A percentile compares a stretch with the other conserved stretches of the same genome.
phyloP scores from a whole-genome alignment of 2,797 vertebrate species.

The Clangula hyemalis region DNA sequence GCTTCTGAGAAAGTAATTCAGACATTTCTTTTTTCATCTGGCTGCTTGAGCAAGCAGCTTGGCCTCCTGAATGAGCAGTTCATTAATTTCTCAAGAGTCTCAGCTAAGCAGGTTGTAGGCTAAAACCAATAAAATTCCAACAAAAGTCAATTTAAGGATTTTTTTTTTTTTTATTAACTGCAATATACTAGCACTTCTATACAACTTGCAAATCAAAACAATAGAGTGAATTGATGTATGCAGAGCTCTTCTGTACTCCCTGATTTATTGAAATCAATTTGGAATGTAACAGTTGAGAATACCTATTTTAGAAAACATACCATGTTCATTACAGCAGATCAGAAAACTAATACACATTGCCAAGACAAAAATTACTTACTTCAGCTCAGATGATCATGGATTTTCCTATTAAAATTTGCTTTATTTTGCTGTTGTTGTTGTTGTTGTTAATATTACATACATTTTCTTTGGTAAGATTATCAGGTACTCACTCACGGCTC shows the following conservation, averaged over 20 bases:
- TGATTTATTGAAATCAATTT: background rate
- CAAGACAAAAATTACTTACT: background rate
- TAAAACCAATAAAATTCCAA: background rate
- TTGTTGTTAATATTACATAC: rapidly evolving
- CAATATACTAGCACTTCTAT: background rate
- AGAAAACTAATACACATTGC: background rate
- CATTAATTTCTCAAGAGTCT: conserved; percentile 29
- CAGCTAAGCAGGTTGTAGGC: background rate
- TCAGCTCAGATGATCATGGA: background rate
- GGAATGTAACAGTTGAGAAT: background rate
- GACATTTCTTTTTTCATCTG: conserved; percentile 14
- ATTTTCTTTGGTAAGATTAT: background rate
- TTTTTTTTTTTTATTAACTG: background rate
- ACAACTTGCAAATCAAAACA: conserved; percentile 2
- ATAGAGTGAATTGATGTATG: background rate
- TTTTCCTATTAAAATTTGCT: background rate
- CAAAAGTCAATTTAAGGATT: conserved; percentile 6
- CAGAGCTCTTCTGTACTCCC: background rate
- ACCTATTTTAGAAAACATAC: background rate
- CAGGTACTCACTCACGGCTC: background rate
- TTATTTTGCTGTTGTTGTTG: background rate
- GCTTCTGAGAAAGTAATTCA: background rate
- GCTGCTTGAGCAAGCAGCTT: background rate
- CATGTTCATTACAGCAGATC: rapidly evolving
- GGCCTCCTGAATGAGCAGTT: background rate